Percentiles rank a stretch among this genome's conserved stretches.
These are phyloP conservation scores for Hoplodrina blanda DNA, from an alignment of 2,888 invertebrate genomes.

Conservation along the genomic window DNA sequence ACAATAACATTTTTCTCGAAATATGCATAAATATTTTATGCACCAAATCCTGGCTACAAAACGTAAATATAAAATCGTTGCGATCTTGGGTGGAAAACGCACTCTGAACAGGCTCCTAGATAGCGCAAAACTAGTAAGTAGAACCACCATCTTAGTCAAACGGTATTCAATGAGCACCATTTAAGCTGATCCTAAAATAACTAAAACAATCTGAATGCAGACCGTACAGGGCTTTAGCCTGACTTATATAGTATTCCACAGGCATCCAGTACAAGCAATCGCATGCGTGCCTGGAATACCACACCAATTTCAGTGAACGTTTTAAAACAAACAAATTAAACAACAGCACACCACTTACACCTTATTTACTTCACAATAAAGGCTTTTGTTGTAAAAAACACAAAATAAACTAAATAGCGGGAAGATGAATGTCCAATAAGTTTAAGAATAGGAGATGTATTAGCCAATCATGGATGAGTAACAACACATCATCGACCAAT, in stretches of 20 bases:
- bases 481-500: conserved; percentile 61
- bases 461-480: conserved; percentile 68
- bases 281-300: conserved; percentile 82
- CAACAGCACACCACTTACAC: conserved; percentile 53
- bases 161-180: conserved; percentile 62
- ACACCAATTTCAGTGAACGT: conserved; percentile 73
- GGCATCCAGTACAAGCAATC: conserved; percentile 79
- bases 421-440: conserved; percentile 69
- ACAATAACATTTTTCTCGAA: conserved; percentile 28
- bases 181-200: conserved; percentile 78
- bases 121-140: conserved; percentile 22
- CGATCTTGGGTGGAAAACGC: conserved; percentile 31
- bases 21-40: too few relatives aligned
- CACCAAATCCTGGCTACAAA: background rate
- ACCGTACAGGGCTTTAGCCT: conserved; percentile 79
- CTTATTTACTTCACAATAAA: conserved; percentile 68
- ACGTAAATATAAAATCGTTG: conserved; percentile 18
- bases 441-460: conserved; percentile 63
- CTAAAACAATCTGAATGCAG: conserved; percentile 81
- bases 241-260: conserved; percentile 79
- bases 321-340: conserved; percentile 67
- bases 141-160: conserved; percentile 55
- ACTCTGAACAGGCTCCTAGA: conserved; percentile 27
- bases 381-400: conserved; percentile 49
- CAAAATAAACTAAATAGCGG: conserved; percentile 36